Evolutionary conservation across 2,888 invertebrate species (phyloP).

Genomic region (Pegoplata infirma): DNA sequence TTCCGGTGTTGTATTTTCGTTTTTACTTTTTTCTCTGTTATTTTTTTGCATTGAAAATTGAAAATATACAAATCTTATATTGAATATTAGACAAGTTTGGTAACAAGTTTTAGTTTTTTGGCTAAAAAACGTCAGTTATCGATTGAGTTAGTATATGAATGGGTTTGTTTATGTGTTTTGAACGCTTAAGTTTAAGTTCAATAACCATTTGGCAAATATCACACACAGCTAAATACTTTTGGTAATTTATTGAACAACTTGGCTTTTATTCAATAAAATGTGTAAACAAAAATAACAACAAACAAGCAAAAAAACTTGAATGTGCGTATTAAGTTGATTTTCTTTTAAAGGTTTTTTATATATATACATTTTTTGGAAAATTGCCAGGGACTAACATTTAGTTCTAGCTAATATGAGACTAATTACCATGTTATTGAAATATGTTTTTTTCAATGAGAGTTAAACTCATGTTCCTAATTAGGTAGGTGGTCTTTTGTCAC

Average conservation of each 20-base stretch:
- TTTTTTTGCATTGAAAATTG: slow-evolving; percentile 29
- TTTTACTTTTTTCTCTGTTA: slow-evolving; percentile 4
- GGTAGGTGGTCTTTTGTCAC: too few species aligned
- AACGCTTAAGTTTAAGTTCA: slow-evolving; percentile 58
- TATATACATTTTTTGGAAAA: too few species aligned
- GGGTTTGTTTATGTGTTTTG: too few species aligned
- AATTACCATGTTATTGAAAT: too few species aligned
- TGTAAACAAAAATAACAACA: background rate
- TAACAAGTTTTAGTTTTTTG: slow-evolving; percentile 44
- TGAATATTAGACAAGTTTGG: slow-evolving; percentile 8
- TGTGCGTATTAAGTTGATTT: background rate
- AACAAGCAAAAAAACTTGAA: slow-evolving; percentile 23
- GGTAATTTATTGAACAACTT: slow-evolving; percentile 58
- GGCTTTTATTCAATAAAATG: slow-evolving; percentile 49
- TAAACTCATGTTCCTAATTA: too few species aligned
- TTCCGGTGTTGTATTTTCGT: slow-evolving; percentile 30
- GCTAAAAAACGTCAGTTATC: slow-evolving; percentile 15
- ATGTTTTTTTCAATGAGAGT: too few species aligned
- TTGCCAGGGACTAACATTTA: too few species aligned
- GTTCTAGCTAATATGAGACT: too few species aligned
- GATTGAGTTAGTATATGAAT: background rate
- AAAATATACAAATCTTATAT: slow-evolving; percentile 16
- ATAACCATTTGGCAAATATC: slow-evolving; percentile 56
- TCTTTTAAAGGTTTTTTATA: slow-evolving; percentile 11
- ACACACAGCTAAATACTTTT: slow-evolving; percentile 41